Conservation (phyloP, 2,888 invertebrate genomes). For the Tanypteryx hageni region DNA sequence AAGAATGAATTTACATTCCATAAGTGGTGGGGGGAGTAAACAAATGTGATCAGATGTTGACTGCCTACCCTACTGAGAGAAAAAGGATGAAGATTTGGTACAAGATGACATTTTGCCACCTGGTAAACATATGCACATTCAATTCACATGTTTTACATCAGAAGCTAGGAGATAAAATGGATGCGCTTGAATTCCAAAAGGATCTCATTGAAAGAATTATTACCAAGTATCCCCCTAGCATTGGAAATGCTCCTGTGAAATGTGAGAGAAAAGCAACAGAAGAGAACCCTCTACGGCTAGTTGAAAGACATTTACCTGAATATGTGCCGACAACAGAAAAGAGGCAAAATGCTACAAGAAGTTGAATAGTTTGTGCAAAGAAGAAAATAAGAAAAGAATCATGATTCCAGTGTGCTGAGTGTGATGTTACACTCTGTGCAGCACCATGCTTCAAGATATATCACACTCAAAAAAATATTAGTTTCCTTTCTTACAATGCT, state of each 20-base stretch:
- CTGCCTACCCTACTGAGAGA: constrained; percentile 10
- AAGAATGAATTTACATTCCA: too few species aligned
- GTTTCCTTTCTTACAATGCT: too few species aligned
- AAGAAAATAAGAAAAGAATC: background rate
- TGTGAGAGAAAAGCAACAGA: background rate
- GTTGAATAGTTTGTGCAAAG: background rate
- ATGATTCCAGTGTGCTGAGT: background rate
- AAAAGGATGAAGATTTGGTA: constrained; percentile 40
- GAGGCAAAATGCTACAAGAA: background rate
- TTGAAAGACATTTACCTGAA: background rate
- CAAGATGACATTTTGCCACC: constrained; percentile 38
- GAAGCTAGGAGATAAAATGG: background rate
- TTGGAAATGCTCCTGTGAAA: constrained; percentile 34
- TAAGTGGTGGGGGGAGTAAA: constrained; percentile 23
- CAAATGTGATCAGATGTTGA: constrained; percentile 17
- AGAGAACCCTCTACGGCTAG: constrained; percentile 29
- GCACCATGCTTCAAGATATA: background rate
- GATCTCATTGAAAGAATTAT: constrained; percentile 18
- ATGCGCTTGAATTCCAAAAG: background rate
- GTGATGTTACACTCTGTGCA: background rate
- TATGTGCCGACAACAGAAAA: background rate
- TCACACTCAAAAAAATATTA: background rate
- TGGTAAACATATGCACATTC: constrained; percentile 45
- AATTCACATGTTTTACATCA: constrained; percentile 40
- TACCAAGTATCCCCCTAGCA: background rate